Conservation (phyloP, 2,797 vertebrate genomes). For the Toxotes lorentzi region DNA sequence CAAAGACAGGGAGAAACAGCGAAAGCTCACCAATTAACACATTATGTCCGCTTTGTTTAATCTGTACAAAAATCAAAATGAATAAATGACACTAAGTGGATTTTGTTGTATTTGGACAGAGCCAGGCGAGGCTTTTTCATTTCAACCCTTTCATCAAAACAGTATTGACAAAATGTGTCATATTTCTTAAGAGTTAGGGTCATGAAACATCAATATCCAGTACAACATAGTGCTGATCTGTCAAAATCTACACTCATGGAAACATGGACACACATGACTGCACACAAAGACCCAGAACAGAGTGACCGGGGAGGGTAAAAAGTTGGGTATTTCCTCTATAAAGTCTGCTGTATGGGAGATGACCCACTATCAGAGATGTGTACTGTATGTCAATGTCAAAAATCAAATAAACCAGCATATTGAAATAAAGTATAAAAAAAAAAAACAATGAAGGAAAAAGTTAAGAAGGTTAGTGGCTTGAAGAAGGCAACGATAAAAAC, state of each 20-base stretch:
- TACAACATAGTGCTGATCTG: constrained; percentile 33
- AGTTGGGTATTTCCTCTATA: constrained; percentile 19
- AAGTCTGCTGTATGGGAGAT: neutral
- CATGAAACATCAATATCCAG: constrained; percentile 32
- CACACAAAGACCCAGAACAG: constrained; percentile 36
- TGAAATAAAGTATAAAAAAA: neutral
- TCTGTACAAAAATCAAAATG: neutral
- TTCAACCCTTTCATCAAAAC: constrained; percentile 1
- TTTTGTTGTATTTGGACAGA: neutral
- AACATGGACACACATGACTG: constrained; percentile 39
- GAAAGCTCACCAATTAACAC: neutral
- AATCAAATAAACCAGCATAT: neutral
- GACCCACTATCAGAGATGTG: neutral
- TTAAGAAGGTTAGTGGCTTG: constrained; percentile 8
- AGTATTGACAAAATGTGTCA: constrained; percentile 6
- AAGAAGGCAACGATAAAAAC: constrained; percentile 32
- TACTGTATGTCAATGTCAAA: neutral
- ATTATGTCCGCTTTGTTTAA: too few species aligned
- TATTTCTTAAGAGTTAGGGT: neutral
- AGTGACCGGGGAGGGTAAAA: constrained; percentile 11
- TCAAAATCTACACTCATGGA: constrained; percentile 31
- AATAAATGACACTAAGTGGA: neutral
- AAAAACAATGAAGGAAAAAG: neutral
- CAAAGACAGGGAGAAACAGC: neutral
- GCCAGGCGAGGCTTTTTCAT: neutral